Evolutionary conservation across 2,888 invertebrate species (phyloP).

Genomic region (Nymphalis urticae): DNA sequence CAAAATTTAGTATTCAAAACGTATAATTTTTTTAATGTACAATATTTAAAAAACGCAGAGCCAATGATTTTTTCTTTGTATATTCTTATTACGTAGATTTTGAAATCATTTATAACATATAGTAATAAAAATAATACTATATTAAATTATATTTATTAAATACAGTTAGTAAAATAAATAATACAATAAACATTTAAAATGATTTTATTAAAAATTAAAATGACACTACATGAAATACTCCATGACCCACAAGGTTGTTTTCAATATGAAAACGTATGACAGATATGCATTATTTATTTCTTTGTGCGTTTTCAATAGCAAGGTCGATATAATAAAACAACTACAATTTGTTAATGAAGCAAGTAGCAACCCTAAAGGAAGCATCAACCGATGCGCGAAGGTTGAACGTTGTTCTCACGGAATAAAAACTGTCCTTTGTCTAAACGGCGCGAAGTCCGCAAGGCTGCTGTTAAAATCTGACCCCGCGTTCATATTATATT

Average conservation of each 20-base stretch:
- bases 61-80: too few species aligned
- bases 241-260: neutral
- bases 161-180: too few species aligned
- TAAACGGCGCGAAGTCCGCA: constrained; percentile 42
- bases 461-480: constrained; percentile 44
- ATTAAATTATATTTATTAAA: too few species aligned
- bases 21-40: too few species aligned
- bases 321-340: constrained; percentile 12
- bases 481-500: constrained; percentile 40
- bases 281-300: constrained; percentile 4
- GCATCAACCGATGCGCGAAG: constrained; percentile 50
- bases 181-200: too few species aligned
- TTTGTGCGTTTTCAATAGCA: constrained; percentile 8
- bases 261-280: neutral
- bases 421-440: constrained; percentile 60
- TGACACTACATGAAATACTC: too few species aligned
- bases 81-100: too few species aligned
- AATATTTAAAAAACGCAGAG: too few species aligned
- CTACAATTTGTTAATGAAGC: constrained; percentile 4
- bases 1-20: too few species aligned
- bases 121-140: too few species aligned
- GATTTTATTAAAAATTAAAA: too few species aligned
- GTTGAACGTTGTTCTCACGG: constrained; percentile 58
- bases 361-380: constrained; percentile 41
- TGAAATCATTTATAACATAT: too few species aligned